Percentiles rank a stretch among this genome's conserved stretches.
phyloP scores from a whole-genome alignment of 2,888 invertebrate genomes.

The Phortica magna region DNA sequence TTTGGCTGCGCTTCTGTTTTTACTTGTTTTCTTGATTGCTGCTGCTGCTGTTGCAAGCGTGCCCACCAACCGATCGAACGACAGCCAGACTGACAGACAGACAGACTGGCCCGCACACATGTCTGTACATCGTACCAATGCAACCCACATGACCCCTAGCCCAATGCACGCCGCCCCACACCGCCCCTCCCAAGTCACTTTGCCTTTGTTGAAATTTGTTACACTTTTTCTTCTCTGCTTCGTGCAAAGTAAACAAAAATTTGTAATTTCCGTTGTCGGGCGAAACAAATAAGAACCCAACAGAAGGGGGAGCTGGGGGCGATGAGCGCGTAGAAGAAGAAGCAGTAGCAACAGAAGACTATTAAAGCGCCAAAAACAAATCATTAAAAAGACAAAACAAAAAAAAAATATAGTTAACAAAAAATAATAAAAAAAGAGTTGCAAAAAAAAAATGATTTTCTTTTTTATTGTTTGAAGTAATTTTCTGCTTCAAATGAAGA shows the following conservation, averaged over 20 bases:
- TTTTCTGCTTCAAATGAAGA: slow-evolving; percentile 67
- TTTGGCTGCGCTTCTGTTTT: slow-evolving; percentile 18
- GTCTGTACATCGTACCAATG: no score
- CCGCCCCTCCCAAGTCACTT: neutral
- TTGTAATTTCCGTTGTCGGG: slow-evolving; percentile 65
- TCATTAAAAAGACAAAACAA: neutral
- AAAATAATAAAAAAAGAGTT: neutral
- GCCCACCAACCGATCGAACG: no score
- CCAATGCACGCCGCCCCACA: no score
- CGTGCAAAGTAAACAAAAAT: slow-evolving; percentile 67
- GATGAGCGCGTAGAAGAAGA: slow-evolving; percentile 5
- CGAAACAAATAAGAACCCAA: neutral
- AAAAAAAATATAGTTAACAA: neutral
- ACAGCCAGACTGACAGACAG: no score
- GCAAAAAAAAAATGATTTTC: slow-evolving; percentile 52
- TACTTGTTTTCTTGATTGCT: slow-evolving; percentile 40
- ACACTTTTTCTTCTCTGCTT: slow-evolving; percentile 31
- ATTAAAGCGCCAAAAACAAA: neutral
- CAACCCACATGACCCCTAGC: no score
- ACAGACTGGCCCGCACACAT: no score
- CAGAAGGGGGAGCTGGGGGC: slow-evolving; percentile 1
- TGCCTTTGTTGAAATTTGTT: slow-evolving; percentile 5
- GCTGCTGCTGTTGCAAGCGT: neutral
- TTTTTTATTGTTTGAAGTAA: slow-evolving; percentile 64
- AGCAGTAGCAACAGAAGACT: neutral